phyloP scores from a whole-genome alignment of 2,113 vertebrate genomes.

The Sterrhoptilus dennistouni region DNA sequence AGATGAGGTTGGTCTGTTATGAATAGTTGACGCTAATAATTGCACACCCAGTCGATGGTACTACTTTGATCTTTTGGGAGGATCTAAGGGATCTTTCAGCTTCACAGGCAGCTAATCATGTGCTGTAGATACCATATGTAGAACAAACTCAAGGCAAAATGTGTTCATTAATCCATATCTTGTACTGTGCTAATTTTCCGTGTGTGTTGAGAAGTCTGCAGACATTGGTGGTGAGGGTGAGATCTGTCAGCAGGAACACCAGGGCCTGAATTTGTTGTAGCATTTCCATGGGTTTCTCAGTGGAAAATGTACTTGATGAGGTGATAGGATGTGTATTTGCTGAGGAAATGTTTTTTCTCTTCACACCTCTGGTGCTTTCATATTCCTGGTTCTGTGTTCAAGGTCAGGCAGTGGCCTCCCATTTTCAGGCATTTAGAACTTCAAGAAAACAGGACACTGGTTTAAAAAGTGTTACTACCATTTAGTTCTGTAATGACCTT shows the following conservation, averaged over 20 bases:
- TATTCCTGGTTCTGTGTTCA: neutral
- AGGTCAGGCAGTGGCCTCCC: neutral
- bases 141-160: neutral
- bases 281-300: neutral
- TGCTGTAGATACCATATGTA: neutral
- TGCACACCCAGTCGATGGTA: neutral
- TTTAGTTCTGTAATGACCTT: neutral
- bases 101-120: neutral
- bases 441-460: neutral
- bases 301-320: neutral
- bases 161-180: neutral
- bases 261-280: neutral
- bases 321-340: neutral
- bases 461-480: neutral
- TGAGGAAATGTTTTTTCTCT: neutral
- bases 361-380: neutral
- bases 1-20: neutral
- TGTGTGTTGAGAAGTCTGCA: neutral
- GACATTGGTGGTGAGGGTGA: neutral
- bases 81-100: neutral
- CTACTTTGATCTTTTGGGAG: conserved; percentile 12
- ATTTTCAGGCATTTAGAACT: neutral
- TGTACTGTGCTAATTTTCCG: neutral
- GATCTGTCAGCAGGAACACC: neutral
- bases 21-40: neutral